Base-by-base conservation (phyloP, 2,888 invertebrate genomes). In the Cyrtodaria siliqua region DNA sequence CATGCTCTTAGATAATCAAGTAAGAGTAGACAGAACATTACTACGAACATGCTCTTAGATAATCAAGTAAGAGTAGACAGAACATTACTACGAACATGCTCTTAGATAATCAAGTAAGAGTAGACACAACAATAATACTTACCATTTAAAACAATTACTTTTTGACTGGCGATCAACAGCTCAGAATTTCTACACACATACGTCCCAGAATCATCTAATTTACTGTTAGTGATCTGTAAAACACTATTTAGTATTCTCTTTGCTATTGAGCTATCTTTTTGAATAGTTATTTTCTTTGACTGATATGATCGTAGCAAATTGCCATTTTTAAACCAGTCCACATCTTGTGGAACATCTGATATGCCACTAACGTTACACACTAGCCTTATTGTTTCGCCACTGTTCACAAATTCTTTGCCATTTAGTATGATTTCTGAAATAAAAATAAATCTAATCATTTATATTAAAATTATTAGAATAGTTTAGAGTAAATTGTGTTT, bases 301-400 rank as follows among this genome's bases (percentile, higher is more conserved):
- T 29, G 20, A 20, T 55, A 63, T n/a, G 70, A 66, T 29, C 72
- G 66, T 55, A 83, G 38, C 29, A 70, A 29, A 38, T 63, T 55
- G 1, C 83, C 80, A 60, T 83, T 61, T 44, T 78, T 83, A 47
- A 75, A 83, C 83, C 83, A 83, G 38, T 78, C 78, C 1, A 83
- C 33, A 57, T 76, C 80, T 44, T 80, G 80, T 20, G 79, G 70
- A 8, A 73, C 69, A 33, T 81, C 81, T 8, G 69, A 53, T 12
- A 49, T 62, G 23, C 81, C 81, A 1, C 69, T 68, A 27, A 81
- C 68, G 18, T 78, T 81, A 26, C 81, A 81, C 29, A 81, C 59
- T 1, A 81, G 56, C 16, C 66, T 24, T 20, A 81, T 72, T n/a
- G 68, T 72, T 2, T 81, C 75, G 12, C 81, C 81, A 53, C 69